These are phyloP conservation scores for Cistogaster globosa DNA, from an alignment of 2,888 invertebrate genomes.

Conservation along the genomic window DNA sequence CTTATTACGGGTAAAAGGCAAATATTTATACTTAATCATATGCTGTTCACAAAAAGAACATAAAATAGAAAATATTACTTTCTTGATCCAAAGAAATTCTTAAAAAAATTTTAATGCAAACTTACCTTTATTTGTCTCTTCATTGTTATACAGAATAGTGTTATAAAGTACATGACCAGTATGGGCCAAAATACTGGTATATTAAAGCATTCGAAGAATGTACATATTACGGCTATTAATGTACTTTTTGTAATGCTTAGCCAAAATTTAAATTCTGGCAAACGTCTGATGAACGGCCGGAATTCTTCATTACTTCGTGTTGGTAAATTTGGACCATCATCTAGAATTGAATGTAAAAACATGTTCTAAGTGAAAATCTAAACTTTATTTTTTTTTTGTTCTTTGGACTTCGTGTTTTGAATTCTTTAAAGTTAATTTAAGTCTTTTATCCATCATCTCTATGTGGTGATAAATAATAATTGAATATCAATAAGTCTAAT, in stretches of 20 bases:
- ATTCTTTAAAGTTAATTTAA: too few species aligned
- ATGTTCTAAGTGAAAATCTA: too few species aligned
- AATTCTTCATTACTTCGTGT: slow-evolving; percentile 98
- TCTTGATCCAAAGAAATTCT: not conserved
- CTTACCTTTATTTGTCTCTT: slow-evolving; percentile 99
- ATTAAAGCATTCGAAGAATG: slow-evolving; percentile 98
- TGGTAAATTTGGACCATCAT: slow-evolving; percentile 94
- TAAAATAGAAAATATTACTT: slow-evolving; percentile 23
- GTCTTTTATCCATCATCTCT: too few species aligned
- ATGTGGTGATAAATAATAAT: too few species aligned
- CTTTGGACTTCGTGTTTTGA: too few species aligned
- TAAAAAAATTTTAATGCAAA: not conserved
- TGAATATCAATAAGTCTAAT: too few species aligned
- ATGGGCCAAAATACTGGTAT: slow-evolving; percentile 99
- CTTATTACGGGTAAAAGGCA: slow-evolving; percentile 99
- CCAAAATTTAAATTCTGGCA: slow-evolving; percentile 99
- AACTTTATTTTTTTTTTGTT: too few species aligned
- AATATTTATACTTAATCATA: slow-evolving; percentile 99
- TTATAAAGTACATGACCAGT: slow-evolving; percentile 99
- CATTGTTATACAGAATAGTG: slow-evolving; percentile 99
- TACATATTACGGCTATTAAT: slow-evolving; percentile 93
- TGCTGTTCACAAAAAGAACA: slow-evolving; percentile 87
- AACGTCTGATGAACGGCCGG: slow-evolving; percentile 96
- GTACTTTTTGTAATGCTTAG: slow-evolving; percentile 98
- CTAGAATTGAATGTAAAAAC: slow-evolving; percentile 62